Conservation (phyloP, 2,113 vertebrate genomes). For the Probosciger aterrimus region DNA sequence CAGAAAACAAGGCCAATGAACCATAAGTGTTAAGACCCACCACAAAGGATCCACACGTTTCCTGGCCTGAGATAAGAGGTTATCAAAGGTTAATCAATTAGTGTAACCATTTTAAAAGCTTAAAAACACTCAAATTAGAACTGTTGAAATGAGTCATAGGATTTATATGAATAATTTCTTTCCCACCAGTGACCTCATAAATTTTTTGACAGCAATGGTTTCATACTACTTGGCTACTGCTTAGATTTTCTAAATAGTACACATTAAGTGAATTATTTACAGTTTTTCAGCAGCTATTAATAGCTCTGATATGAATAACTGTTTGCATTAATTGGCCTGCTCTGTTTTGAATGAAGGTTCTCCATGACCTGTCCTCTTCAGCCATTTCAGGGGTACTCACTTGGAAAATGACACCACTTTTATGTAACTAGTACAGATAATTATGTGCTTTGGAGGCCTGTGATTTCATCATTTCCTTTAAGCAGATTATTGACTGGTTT, state of each 20-base stretch:
- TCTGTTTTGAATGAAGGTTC: not conserved
- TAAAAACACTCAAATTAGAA: not conserved
- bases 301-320: not conserved
- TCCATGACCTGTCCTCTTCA: not conserved
- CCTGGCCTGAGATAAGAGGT: not conserved
- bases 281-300: not conserved
- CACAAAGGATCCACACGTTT: not conserved
- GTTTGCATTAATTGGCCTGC: not conserved
- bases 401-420: not conserved
- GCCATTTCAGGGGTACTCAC: not conserved
- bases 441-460: not conserved
- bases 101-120: not conserved
- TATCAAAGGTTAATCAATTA: not conserved
- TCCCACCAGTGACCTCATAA: not conserved
- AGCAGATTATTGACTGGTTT: not conserved
- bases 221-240: not conserved
- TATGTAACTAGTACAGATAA: not conserved
- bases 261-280: conserved; percentile 2
- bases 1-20: not conserved
- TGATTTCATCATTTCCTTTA: not conserved
- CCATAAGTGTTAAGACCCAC: not conserved
- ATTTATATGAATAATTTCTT: conserved; percentile 29
- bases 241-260: not conserved
- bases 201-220: conserved; percentile 26
- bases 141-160: not conserved